Conservation (phyloP, 2,113 vertebrate species). For the Eubucco bourcierii region DNA sequence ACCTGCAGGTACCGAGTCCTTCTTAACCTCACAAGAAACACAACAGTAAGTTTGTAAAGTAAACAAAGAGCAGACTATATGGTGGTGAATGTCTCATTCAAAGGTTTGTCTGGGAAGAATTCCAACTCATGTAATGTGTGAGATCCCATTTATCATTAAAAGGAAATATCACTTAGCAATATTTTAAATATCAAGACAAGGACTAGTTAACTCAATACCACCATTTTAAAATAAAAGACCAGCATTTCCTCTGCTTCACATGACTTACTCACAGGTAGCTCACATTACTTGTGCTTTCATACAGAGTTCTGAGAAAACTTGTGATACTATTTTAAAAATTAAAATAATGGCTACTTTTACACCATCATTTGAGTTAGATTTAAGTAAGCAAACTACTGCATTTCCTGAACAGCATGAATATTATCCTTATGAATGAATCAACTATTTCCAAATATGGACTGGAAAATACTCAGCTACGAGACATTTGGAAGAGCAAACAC, state of each 20-base stretch:
- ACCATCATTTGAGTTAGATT: neutral
- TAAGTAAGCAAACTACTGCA: neutral
- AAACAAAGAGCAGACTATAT: neutral
- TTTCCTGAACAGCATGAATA: conserved; percentile 46
- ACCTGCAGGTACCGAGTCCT: neutral
- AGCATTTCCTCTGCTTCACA: conserved; percentile 11
- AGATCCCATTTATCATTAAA: neutral
- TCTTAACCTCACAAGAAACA: conserved; percentile 9
- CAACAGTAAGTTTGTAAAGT: neutral
- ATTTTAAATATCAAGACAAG: conserved; percentile 28
- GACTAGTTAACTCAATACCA: conserved; percentile 4
- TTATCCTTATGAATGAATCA: conserved; percentile 63
- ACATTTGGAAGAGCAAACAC: conserved; percentile 54
- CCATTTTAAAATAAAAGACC: conserved; percentile 6
- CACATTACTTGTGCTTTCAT: neutral
- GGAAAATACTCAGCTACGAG: conserved; percentile 64
- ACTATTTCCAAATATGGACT: conserved; percentile 66
- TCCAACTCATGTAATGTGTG: neutral
- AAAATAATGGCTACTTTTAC: conserved; percentile 13
- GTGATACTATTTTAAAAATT: neutral
- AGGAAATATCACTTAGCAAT: conserved; percentile 36
- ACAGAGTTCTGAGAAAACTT: neutral
- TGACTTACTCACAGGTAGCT: neutral
- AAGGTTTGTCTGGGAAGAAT: conserved; percentile 36
- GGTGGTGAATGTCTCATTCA: conserved; percentile 12